Percentiles rank a stretch among this genome's conserved stretches.
Conservation (phyloP, 2,888 invertebrate species). For the Bugulina stolonifera region DNA sequence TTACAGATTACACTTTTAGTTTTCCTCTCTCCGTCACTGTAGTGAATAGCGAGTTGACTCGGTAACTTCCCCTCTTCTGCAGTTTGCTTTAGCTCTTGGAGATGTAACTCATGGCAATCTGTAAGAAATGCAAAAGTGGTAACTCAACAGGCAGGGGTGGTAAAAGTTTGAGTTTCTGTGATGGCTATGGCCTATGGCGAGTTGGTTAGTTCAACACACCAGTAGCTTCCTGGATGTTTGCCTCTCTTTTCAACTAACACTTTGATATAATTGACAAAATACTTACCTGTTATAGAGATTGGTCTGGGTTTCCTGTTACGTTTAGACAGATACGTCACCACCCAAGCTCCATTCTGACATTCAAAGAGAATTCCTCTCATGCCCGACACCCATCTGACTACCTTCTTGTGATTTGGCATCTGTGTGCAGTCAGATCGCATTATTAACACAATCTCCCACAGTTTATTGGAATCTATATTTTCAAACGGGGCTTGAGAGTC, state of each 20-base stretch:
- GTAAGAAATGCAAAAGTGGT: no score
- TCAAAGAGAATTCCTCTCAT: constrained; percentile 6
- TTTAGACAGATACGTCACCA: constrained; percentile 5
- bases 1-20: constrained; percentile 7
- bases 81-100: background rate
- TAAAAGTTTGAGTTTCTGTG: no score
- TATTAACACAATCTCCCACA: background rate
- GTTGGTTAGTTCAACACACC: no score
- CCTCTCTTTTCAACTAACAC: no score
- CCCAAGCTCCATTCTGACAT: constrained; percentile 22
- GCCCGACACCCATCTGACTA: background rate
- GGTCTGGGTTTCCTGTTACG: background rate
- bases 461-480: constrained; percentile 6
- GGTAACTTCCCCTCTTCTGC: background rate
- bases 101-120: constrained; percentile 22
- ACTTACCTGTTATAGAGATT: constrained; percentile 15
- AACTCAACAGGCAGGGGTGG: no score
- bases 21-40: constrained; percentile 16
- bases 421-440: constrained; percentile 6
- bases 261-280: no score
- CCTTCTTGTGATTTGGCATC: background rate
- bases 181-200: no score
- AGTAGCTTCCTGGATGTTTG: no score
- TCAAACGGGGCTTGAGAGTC: constrained; percentile 4
- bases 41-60: background rate